These are phyloP conservation scores for Agrilus mali DNA, from an alignment of 2,888 invertebrate species.

Conservation along the genomic window DNA sequence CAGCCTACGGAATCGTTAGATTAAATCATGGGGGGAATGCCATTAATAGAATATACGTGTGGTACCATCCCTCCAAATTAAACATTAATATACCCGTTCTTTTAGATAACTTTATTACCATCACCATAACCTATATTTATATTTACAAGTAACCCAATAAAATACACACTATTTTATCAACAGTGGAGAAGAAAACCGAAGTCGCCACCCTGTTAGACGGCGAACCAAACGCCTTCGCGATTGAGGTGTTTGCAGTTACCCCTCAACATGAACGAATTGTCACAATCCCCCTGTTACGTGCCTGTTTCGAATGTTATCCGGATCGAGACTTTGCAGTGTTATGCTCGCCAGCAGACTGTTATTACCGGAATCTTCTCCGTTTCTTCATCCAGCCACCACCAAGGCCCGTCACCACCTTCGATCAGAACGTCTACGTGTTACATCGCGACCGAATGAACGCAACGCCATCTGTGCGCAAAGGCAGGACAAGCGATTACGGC, in stretches of 20 bases:
- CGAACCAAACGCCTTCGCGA: conserved; percentile 44
- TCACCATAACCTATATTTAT: no score
- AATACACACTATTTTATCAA: no score
- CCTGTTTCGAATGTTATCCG: conserved; percentile 54
- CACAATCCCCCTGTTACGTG: conserved; percentile 45
- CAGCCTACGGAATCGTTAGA: no score
- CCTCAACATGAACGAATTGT: conserved; percentile 39
- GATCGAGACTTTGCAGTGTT: conserved; percentile 50
- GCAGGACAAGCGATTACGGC: conserved; percentile 15
- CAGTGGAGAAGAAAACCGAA: no score
- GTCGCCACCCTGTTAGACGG: conserved; percentile 24
- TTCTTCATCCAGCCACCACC: conserved; percentile 39
- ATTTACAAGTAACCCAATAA: no score
- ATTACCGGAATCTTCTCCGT: conserved; percentile 41
- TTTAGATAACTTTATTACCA: no score
- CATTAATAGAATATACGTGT: no score
- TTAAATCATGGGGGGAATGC: no score
- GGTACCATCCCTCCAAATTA: no score
- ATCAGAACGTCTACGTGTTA: conserved; percentile 33
- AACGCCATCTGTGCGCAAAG: conserved; percentile 17
- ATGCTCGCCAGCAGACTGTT: conserved; percentile 40
- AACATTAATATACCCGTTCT: no score
- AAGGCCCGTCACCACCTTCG: conserved; percentile 27
- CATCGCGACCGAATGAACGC: conserved; percentile 29
- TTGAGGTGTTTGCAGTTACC: conserved; percentile 47